phyloP scores from a whole-genome alignment of 2,888 invertebrate genomes.

The Fragum sueziense region DNA sequence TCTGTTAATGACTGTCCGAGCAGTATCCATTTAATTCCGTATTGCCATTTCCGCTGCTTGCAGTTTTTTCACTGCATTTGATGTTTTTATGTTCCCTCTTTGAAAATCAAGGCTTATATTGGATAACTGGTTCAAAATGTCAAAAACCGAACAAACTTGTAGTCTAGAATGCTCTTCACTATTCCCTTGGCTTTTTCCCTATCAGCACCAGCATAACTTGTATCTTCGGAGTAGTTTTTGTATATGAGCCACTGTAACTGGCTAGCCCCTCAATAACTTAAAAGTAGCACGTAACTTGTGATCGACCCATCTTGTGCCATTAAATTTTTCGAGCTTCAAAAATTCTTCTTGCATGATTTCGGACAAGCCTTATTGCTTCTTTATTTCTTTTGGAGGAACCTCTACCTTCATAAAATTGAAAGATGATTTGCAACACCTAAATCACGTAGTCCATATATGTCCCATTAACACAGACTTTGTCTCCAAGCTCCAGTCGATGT shows the following conservation, averaged over 20 bases:
- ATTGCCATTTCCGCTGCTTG: not conserved
- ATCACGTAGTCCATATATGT: not conserved
- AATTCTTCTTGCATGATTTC: not conserved
- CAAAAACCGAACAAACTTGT: not conserved
- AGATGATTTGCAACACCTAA: not conserved
- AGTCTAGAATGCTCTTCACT: not conserved
- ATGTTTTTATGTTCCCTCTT: not conserved
- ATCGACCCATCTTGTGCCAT: not conserved
- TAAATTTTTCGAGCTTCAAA: not conserved
- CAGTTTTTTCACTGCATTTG: not conserved
- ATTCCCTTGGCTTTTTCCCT: not conserved
- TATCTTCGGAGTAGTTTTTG: not conserved
- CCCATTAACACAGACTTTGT: not conserved
- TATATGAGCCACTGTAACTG: not conserved
- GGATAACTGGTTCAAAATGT: not conserved
- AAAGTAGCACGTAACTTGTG: not conserved
- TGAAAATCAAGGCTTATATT: not conserved
- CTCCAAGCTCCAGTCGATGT: not conserved
- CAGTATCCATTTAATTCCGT: too few relatives aligned
- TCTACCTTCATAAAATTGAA: not conserved
- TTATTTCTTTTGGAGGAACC: not conserved
- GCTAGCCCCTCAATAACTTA: not conserved
- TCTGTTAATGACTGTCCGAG: conserved; percentile 1
- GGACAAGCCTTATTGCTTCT: not conserved
- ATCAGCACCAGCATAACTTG: not conserved